Base-by-base conservation (phyloP, 2,888 invertebrate genomes). In the Archips crataeganus region DNA sequence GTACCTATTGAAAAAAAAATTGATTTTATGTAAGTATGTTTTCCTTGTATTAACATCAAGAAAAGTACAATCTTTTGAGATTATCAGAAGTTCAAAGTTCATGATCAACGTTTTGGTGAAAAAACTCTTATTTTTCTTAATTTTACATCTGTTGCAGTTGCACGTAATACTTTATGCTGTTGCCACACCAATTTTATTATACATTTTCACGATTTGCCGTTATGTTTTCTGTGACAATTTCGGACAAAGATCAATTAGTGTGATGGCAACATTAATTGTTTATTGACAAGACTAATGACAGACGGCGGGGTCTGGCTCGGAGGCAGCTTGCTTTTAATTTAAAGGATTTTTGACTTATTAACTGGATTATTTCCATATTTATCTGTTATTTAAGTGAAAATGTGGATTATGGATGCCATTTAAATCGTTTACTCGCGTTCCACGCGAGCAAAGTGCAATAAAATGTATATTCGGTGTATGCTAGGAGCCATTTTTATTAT, bases 401-500 rank as follows among this genome's bases (percentile, higher is more conserved):
- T 94, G 93, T 90, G 90, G 90, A 87, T 86, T 85, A 85, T 84
- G 84, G 87, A 86, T 87, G 88, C 80, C 86, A 82, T 89, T 86
- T 93, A 89, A 88, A 83, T 82, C 82, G 84, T 85, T 82, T 82
- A 86, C 84, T 86, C 88, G 87, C 86, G 89, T 84, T 83, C 82
- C 76, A 82, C 83, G 82, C 88, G 92, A 88, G 91, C 86, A 82
- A 84, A 85, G 85, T 86, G 84, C 81, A 84, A 81, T 80, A 94
- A 89, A 89, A 94, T 94, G 94, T 92, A 91, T 93, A 86, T 91
- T 90, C 90, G 85, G 81, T 91, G 87, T 89, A 90, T 90, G 84
- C 79, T 94, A 91, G 94, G 92, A 92, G 94, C 94, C 94, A 94
- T 94, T 94, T 94, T 94, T 92, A 89, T 92, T 91, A 88, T 93